These are phyloP conservation scores for Ardeotis arabs DNA, from an alignment of 2,113 vertebrate genomes.

Conservation along the genomic window DNA sequence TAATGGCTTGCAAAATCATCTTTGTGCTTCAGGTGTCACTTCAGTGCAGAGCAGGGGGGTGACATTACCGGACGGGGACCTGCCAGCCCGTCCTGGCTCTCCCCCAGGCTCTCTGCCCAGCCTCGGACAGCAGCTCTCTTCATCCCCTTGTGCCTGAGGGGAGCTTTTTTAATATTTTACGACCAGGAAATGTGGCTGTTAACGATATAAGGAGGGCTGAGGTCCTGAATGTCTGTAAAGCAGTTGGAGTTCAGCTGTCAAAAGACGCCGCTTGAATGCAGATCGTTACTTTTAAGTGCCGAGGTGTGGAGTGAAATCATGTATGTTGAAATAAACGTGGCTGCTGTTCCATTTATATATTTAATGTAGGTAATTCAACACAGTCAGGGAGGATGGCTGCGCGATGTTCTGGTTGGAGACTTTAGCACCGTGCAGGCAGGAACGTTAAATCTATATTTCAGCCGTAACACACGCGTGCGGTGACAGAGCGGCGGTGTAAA, in stretches of 20 bases:
- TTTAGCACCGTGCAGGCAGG: not conserved
- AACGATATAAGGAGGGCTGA: not conserved
- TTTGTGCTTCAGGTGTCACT: not conserved
- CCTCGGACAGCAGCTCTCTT: not conserved
- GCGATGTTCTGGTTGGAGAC: not conserved
- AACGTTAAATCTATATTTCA: not conserved
- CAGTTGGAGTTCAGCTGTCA: slow-evolving; percentile 1
- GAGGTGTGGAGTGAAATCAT: not conserved
- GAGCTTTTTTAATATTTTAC: not conserved
- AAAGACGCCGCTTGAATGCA: not conserved
- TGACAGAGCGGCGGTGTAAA: not conserved
- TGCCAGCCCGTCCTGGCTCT: not conserved
- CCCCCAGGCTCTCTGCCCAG: not conserved
- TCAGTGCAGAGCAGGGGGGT: accelerated
- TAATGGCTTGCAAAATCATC: not conserved
- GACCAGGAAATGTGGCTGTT: not conserved
- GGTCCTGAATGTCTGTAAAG: not conserved
- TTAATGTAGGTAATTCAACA: slow-evolving; percentile 36
- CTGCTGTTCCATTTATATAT: not conserved
- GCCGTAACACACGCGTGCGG: not conserved
- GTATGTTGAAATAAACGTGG: not conserved
- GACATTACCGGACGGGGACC: accelerated
- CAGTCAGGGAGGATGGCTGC: not conserved
- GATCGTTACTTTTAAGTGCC: slow-evolving; percentile 25
- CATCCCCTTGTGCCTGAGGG: accelerated